Conservation (phyloP, 2,113 vertebrate species). For the Actenoides lindsayi region DNA sequence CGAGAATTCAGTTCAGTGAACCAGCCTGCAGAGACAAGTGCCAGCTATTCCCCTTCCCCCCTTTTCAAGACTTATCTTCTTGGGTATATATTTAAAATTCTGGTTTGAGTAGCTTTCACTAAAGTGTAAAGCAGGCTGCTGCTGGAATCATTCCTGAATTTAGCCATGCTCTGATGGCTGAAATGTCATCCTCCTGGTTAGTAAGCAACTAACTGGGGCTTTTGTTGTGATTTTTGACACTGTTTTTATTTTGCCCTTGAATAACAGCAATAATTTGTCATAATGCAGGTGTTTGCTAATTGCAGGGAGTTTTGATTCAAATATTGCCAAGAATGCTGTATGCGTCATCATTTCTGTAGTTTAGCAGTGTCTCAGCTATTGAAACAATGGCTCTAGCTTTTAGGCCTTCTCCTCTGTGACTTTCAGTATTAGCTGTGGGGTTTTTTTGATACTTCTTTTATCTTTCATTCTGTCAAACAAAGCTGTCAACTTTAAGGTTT, state of each 20-base stretch:
- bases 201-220: background rate
- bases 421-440: accelerated
- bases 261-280: background rate
- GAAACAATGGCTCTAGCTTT: background rate
- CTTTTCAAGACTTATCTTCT: background rate
- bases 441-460: too few relatives aligned
- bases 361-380: background rate
- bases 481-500: too few relatives aligned
- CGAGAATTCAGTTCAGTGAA: background rate
- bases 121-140: background rate
- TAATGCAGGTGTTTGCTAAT: background rate
- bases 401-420: background rate
- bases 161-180: background rate
- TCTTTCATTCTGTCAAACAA: too few relatives aligned
- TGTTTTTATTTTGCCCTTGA: background rate
- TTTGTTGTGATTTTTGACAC: background rate
- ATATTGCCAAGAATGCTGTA: background rate
- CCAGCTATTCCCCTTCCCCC: background rate
- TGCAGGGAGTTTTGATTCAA: background rate
- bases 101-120: background rate
- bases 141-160: background rate
- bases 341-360: background rate
- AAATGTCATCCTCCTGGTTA: background rate
- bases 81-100: background rate
- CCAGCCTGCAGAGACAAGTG: background rate